These are phyloP conservation scores for Horisme vitalbata DNA, from an alignment of 2,888 invertebrate genomes.

Conservation along the genomic window DNA sequence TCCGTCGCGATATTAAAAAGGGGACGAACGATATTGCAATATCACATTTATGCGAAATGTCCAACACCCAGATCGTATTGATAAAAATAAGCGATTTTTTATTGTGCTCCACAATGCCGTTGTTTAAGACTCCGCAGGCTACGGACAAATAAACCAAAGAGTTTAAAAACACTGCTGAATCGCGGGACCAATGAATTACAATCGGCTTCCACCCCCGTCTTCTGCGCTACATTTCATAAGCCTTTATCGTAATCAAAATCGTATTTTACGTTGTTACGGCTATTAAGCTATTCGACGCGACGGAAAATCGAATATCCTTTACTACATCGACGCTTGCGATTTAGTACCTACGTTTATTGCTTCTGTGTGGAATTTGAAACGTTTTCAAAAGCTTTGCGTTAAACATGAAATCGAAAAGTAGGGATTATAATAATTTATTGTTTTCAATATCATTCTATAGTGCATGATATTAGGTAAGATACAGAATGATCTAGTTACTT, in stretches of 20 bases:
- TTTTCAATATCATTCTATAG: too few species aligned
- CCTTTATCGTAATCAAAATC: conserved; percentile 66
- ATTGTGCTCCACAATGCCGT: conserved; percentile 70
- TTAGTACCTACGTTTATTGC: conserved; percentile 31
- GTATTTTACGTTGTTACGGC: conserved; percentile 61
- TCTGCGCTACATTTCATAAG: conserved; percentile 40
- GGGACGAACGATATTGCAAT: conserved; percentile 82
- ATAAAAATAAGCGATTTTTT: conserved; percentile 83
- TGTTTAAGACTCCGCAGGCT: conserved; percentile 26
- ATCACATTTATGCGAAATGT: conserved; percentile 83
- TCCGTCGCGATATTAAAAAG: conserved; percentile 82
- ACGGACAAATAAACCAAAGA: conserved; percentile 30
- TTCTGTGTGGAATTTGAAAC: conserved; percentile 18
- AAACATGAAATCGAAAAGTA: too few species aligned
- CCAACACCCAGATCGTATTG: conserved; percentile 82
- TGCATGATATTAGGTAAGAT: too few species aligned
- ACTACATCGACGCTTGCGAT: conserved; percentile 32
- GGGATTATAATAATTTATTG: too few species aligned
- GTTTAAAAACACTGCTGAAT: conserved; percentile 31
- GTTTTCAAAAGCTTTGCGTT: conserved; percentile 12
- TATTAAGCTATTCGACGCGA: conserved; percentile 61
- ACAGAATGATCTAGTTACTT: too few species aligned
- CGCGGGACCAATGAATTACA: conserved; percentile 34
- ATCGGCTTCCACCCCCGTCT: conserved; percentile 30
- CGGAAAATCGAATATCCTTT: conserved; percentile 57